Conservation (phyloP, 92 coral and sea anemone genomes). For the Chrysogorgia sp. region DNA sequence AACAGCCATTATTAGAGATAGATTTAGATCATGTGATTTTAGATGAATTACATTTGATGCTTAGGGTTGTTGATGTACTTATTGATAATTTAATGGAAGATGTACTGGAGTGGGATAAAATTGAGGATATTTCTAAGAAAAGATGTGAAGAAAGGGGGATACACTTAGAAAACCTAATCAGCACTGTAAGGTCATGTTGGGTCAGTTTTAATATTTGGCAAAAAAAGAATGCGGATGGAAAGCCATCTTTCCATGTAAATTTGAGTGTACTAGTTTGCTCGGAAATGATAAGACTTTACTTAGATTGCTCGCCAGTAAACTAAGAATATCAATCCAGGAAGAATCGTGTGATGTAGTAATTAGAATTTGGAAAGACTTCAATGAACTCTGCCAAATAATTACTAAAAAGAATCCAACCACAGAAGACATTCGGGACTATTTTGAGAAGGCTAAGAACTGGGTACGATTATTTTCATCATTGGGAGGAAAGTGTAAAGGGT, state of each 20-base stretch:
- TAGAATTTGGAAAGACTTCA: constrained; percentile 5
- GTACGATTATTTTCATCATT: constrained; percentile 12
- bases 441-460: constrained; percentile 11
- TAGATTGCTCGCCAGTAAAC: background rate
- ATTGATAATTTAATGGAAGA: constrained; percentile 46
- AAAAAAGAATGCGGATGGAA: constrained; percentile 42
- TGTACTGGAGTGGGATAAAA: constrained; percentile 41
- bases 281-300: constrained; percentile 42
- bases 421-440: background rate
- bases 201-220: constrained; percentile 50
- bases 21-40: constrained; percentile 63
- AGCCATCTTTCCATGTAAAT: constrained; percentile 16
- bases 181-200: constrained; percentile 43
- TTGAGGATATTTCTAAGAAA: constrained; percentile 24
- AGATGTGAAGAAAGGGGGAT: constrained; percentile 47
- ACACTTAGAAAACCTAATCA: constrained; percentile 19
- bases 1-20: constrained; percentile 59
- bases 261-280: constrained; percentile 39
- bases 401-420: constrained; percentile 14
- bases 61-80: constrained; percentile 62
- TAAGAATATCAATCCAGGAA: constrained; percentile 9
- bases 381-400: constrained; percentile 3
- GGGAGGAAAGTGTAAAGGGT: constrained; percentile 4
- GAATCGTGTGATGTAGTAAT: constrained; percentile 3
- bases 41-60: constrained; percentile 69